Conservation (phyloP, 2,797 vertebrate genomes). For the Cynopterus sphinx region DNA sequence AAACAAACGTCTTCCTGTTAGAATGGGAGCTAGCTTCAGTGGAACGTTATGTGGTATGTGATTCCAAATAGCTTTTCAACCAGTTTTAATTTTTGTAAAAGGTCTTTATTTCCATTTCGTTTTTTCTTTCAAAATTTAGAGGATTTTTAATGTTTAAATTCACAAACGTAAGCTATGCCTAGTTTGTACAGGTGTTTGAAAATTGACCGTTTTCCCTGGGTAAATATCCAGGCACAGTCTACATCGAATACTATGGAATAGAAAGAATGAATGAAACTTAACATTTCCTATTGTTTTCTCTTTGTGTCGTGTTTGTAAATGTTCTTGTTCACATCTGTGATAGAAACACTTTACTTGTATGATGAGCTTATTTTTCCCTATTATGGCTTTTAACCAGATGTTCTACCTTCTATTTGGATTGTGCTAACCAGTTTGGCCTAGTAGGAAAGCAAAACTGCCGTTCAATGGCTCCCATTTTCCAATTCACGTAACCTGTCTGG, state of each 20-base stretch:
- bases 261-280: slow-evolving; percentile 13
- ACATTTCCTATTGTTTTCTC: not conserved
- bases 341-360: not conserved
- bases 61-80: not conserved
- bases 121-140: slow-evolving; percentile 11
- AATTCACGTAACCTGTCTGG: not conserved
- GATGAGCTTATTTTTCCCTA: not conserved
- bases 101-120: not conserved
- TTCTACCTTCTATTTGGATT: not conserved
- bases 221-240: not conserved
- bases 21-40: not conserved
- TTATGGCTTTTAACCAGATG: not conserved
- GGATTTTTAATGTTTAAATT: slow-evolving; percentile 10
- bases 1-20: slow-evolving; percentile 44
- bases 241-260: not conserved
- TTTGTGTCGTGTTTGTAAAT: not conserved
- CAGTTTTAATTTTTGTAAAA: not conserved
- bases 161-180: not conserved
- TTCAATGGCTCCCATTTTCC: not conserved
- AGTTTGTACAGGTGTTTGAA: slow-evolving; percentile 29
- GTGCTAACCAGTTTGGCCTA: not conserved
- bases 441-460: not conserved
- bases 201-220: not conserved
- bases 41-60: slow-evolving; percentile 70
- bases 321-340: not conserved